Evolutionary conservation across 2,797 vertebrate genomes (phyloP).

Genomic region (Esox masquinongy): DNA sequence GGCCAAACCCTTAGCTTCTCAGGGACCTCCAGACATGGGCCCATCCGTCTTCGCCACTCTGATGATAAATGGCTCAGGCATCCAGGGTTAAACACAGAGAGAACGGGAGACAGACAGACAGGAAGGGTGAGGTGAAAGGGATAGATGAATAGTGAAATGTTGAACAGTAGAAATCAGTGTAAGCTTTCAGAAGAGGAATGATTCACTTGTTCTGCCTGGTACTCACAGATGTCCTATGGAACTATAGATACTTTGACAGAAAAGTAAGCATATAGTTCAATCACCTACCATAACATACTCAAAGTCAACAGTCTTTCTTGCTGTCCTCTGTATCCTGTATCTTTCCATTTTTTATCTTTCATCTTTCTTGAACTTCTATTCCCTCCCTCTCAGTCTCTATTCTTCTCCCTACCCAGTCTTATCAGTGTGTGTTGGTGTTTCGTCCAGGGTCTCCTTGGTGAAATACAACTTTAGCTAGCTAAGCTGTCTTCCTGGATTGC

Average conservation of each 20-base stretch:
- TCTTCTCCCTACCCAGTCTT: constrained; percentile 2
- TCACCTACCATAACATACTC: too few species aligned
- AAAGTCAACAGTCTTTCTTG: constrained; percentile 11
- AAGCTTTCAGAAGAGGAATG: too few species aligned
- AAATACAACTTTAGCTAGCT: constrained; percentile 33
- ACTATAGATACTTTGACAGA: neutral
- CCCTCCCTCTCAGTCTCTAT: neutral
- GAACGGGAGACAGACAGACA: neutral
- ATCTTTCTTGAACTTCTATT: constrained; percentile 19
- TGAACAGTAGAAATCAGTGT: neutral
- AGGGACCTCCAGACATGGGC: constrained; percentile 16
- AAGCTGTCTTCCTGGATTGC: constrained; percentile 60
- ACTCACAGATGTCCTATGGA: neutral
- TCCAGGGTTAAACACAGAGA: constrained; percentile 20
- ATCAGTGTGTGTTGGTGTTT: constrained; percentile 30
- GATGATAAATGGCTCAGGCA: constrained; percentile 47
- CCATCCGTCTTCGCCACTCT: constrained; percentile 26
- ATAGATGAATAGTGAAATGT: constrained; percentile 2
- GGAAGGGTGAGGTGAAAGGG: constrained; percentile 23
- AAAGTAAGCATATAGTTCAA: neutral
- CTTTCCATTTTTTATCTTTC: neutral
- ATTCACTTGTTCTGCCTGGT: constrained; percentile 16
- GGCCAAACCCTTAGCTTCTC: constrained; percentile 21
- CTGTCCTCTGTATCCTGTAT: constrained; percentile 27
- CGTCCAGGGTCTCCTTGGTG: constrained; percentile 23